phyloP scores from a whole-genome alignment of 2,888 invertebrate genomes.

The Andrena camellia region DNA sequence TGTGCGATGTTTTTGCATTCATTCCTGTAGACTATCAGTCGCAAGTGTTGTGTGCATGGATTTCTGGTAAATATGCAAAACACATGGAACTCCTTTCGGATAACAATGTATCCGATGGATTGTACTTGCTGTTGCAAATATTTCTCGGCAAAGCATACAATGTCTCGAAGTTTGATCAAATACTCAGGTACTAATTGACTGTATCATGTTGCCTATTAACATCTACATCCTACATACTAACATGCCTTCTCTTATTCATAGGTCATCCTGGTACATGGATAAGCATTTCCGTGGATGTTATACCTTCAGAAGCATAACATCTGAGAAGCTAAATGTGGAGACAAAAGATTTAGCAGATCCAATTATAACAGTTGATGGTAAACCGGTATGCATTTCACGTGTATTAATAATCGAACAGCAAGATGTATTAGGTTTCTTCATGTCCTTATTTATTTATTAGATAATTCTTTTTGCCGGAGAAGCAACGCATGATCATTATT shows the following conservation, averaged over 20 bases:
- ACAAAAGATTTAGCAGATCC: slow-evolving; percentile 87
- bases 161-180: slow-evolving; percentile 86
- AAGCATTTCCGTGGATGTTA: slow-evolving; percentile 91
- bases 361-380: slow-evolving; percentile 85
- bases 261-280: slow-evolving; percentile 90
- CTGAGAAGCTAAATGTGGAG: slow-evolving; percentile 86
- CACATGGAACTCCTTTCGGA: slow-evolving; percentile 88
- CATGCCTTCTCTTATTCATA: slow-evolving; percentile 24
- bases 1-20: slow-evolving; percentile 89
- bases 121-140: slow-evolving; percentile 86
- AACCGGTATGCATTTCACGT: slow-evolving; percentile 78
- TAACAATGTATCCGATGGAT: slow-evolving; percentile 86
- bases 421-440: neutral
- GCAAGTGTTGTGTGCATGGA: slow-evolving; percentile 89
- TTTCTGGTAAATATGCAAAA: slow-evolving; percentile 88
- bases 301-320: slow-evolving; percentile 87
- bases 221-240: neutral
- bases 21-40: slow-evolving; percentile 89
- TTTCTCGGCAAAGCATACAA: slow-evolving; percentile 86
- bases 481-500: slow-evolving; percentile 88
- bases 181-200: slow-evolving; percentile 85
- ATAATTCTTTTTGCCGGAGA: slow-evolving; percentile 90
- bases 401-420: neutral
- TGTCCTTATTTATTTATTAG: slow-evolving; percentile 72
- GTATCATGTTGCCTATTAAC: neutral